Evolutionary conservation across 2,113 vertebrate species (phyloP).

Genomic region (Apus apus): DNA sequence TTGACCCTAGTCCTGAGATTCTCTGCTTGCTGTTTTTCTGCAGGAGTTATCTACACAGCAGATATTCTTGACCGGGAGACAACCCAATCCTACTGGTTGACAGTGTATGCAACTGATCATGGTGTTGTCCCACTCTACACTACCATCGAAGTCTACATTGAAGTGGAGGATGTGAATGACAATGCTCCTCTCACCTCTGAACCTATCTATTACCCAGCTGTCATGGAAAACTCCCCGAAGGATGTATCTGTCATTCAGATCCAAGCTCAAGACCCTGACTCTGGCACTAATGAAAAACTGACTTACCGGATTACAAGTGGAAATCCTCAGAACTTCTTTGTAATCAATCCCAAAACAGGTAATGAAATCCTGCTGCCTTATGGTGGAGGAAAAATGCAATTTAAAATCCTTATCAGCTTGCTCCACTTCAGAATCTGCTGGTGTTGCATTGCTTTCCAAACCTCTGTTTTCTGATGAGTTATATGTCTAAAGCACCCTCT

Average conservation of each 20-base stretch:
- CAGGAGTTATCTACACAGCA: constrained; percentile 93
- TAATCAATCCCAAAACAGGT: constrained; percentile 92
- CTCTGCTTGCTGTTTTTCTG: constrained; percentile 16
- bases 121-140: constrained; percentile 92
- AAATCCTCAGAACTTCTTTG: constrained; percentile 97
- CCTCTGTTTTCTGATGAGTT: not conserved
- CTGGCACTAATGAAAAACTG: constrained; percentile 79
- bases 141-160: constrained; percentile 90
- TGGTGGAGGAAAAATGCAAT: not conserved
- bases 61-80: constrained; percentile 94
- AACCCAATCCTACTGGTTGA: constrained; percentile 93
- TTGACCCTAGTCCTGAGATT: not conserved
- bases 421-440: not conserved
- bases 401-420: not conserved
- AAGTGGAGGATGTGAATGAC: constrained; percentile 97
- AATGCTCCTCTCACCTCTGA: constrained; percentile 93
- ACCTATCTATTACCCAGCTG: constrained; percentile 86
- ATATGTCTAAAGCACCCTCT: not conserved
- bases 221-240: constrained; percentile 93
- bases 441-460: not conserved
- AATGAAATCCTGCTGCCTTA: constrained; percentile 20
- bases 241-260: constrained; percentile 94
- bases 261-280: constrained; percentile 93
- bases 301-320: constrained; percentile 92
- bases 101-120: constrained; percentile 91